Evolutionary conservation across 2,888 invertebrate species (phyloP).

Genomic region (Odiellus spinosus): DNA sequence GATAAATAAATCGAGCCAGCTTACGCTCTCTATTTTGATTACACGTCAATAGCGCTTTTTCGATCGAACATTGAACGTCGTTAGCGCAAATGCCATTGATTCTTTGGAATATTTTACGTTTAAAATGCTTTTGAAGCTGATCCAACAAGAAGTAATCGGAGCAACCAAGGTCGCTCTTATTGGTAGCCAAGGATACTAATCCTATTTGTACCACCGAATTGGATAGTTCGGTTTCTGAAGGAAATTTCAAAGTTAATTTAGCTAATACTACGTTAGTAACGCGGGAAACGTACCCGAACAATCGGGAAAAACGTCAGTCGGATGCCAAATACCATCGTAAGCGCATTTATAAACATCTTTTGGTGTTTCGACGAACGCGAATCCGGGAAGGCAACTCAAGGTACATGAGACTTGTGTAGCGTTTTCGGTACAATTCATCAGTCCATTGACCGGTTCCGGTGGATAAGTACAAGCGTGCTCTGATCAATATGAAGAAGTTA

Average conservation of each 20-base stretch:
- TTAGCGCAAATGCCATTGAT: constrained; percentile 8
- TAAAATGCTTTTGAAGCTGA: not conserved
- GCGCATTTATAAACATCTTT: constrained; percentile 31
- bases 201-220: constrained; percentile 37
- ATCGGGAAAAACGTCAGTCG: constrained; percentile 35
- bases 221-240: constrained; percentile 33
- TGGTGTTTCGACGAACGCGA: constrained; percentile 39
- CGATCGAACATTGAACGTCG: constrained; percentile 12
- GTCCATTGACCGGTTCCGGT: constrained; percentile 35
- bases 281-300: constrained; percentile 41
- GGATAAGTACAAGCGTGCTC: constrained; percentile 35
- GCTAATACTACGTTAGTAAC: not conserved
- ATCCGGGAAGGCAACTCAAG: constrained; percentile 43
- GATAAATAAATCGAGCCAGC: no score
- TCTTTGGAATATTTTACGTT: not conserved
- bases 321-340: constrained; percentile 31
- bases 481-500: constrained; percentile 18
- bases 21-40: constrained; percentile 12
- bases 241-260: not conserved
- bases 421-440: constrained; percentile 33
- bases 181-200: constrained; percentile 31
- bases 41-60: constrained; percentile 12
- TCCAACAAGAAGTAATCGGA: not conserved
- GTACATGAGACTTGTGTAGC: constrained; percentile 37
- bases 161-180: not conserved